Base-by-base conservation (phyloP, 2,888 invertebrate genomes). In the Drosophila subquinaria region DNA sequence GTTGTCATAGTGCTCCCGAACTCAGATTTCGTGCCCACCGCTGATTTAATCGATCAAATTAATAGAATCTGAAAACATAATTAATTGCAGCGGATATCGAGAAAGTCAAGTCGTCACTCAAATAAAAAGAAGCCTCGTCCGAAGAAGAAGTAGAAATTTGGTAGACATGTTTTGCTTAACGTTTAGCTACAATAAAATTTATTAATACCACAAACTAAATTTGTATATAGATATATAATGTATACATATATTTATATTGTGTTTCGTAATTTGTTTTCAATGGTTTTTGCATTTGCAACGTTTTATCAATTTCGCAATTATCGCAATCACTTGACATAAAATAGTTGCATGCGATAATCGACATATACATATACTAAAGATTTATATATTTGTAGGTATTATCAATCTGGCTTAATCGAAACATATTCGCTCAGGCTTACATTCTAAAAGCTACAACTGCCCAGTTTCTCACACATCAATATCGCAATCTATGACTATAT, bases 171-270 rank as follows among this genome's bases (percentile, higher is more conserved):
- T 67, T 74, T 57, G 11, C 13, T 76, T 79, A 88, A 86, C 84
- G 74, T 83, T 88, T 87, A 81, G 77, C 90, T 90, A 90, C 89
- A 90, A 90, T 90, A 83, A 81, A 90, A 85, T 90, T 91, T 89
- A 91, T 90, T 91, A 86, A 89, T 79, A 88, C 81, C 81, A 85
- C 79, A 87, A 89, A 88, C 86, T 87, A 88, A 79, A 75, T 65
- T 88, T 88, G 86, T 85, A 89, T 85, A 85, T 89, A 85, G 89
- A 85, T 89, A 86, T 85, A 88, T 88, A 64, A 79, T 88, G 74
- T 83, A 71, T 73, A 70, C 73, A 75, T 51, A 70, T 51, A 62
- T 45, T 36, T 73, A 75, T 51, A 62, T 45, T 36, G 35, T 56
- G 36, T 33, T 68, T 50, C 55, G 17, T 68, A 36, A 69, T 63